A percentile compares a stretch with the other conserved stretches of the same genome.
These are phyloP conservation scores for Gymnocephalus cernua DNA, from an alignment of 2,113 vertebrate genomes.

Conservation along the genomic window DNA sequence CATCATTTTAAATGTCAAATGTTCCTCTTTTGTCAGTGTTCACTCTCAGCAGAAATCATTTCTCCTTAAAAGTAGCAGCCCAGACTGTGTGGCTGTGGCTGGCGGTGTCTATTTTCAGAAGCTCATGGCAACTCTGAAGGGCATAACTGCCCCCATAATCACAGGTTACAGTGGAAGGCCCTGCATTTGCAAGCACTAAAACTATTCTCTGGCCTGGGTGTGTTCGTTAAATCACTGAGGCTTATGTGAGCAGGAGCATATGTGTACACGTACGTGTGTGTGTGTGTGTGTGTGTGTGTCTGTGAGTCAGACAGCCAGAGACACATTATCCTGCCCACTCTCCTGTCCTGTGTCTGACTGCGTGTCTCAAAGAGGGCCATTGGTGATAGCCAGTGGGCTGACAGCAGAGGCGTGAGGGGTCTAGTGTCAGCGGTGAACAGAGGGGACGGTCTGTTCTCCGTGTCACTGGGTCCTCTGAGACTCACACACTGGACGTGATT, in stretches of 20 bases:
- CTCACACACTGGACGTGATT: conserved; percentile 69
- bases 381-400: conserved; percentile 74
- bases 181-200: conserved; percentile 74
- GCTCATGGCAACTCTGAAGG: conserved; percentile 77
- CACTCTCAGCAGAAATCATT: conserved; percentile 63
- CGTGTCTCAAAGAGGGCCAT: conserved; percentile 69
- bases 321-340: conserved; percentile 60
- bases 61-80: conserved; percentile 81
- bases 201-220: conserved; percentile 73
- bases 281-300: neutral
- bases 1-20: neutral
- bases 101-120: conserved; percentile 85
- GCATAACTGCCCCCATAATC: conserved; percentile 83
- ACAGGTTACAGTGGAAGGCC: conserved; percentile 78
- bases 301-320: conserved; percentile 62
- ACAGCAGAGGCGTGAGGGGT: conserved; percentile 68
- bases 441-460: conserved; percentile 70
- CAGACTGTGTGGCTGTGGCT: conserved; percentile 82
- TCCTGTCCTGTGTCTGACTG: conserved; percentile 61
- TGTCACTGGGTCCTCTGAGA: conserved; percentile 62
- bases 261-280: conserved; percentile 8
- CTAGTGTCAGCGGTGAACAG: conserved; percentile 69
- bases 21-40: conserved; percentile 15
- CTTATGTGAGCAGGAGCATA: conserved; percentile 52
- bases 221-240: conserved; percentile 69